Conservation (phyloP, 2,797 vertebrate genomes). For the Halcyon badia region DNA sequence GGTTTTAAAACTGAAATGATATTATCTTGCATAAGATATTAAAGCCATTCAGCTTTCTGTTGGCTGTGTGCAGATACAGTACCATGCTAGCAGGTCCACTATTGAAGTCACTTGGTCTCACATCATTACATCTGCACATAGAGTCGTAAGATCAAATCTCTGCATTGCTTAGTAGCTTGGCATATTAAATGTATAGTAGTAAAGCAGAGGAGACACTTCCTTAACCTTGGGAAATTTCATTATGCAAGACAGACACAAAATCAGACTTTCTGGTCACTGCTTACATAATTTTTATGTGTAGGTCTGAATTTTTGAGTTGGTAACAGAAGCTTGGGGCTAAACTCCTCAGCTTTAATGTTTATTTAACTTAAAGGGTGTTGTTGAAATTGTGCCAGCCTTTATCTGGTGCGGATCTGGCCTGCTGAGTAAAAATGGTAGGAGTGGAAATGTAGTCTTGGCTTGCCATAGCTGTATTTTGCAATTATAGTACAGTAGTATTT, state of each 20-base stretch:
- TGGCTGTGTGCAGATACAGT: background rate
- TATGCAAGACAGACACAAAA: background rate
- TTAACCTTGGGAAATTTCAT: background rate
- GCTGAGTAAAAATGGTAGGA: background rate
- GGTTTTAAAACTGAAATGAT: background rate
- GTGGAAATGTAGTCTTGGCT: background rate
- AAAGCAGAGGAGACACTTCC: background rate
- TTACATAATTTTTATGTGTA: background rate
- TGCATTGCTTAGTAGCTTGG: background rate
- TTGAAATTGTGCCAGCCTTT: background rate
- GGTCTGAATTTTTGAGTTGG: background rate
- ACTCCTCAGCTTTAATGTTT: background rate
- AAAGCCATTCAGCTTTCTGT: background rate
- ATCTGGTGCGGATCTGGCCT: background rate
- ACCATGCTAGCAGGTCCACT: background rate
- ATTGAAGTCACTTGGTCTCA: background rate
- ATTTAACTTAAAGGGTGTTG: background rate
- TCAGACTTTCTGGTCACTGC: background rate
- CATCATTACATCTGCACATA: background rate
- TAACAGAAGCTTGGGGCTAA: background rate
- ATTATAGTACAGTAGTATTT: background rate
- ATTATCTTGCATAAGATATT: background rate
- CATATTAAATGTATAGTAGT: background rate
- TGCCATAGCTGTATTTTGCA: background rate
- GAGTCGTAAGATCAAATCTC: background rate